These are phyloP conservation scores for Willisornis vidua DNA, from an alignment of 2,113 vertebrate species.

Conservation along the genomic window DNA sequence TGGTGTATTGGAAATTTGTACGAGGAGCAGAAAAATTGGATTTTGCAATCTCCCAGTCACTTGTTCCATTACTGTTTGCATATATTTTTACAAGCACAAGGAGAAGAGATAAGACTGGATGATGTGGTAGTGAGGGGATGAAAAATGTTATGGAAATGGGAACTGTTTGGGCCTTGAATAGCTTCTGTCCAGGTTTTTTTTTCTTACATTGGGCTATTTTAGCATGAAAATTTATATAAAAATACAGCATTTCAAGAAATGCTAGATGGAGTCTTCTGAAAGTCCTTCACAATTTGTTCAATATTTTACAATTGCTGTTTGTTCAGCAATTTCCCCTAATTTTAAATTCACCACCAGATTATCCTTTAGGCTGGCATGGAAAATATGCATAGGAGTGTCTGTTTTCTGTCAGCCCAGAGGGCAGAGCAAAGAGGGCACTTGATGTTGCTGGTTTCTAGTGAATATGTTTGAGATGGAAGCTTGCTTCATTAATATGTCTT, in stretches of 20 bases:
- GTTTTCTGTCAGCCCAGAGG: neutral
- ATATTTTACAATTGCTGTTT: neutral
- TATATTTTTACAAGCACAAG: neutral
- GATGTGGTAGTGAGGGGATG: neutral
- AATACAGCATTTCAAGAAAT: neutral
- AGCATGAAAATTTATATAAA: neutral
- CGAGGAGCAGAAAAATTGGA: conserved; percentile 35
- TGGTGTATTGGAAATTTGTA: conserved; percentile 36
- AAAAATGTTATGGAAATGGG: neutral
- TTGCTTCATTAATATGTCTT: neutral
- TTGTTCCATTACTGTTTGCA: conserved; percentile 53
- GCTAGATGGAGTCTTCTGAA: neutral
- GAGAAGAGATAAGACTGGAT: conserved; percentile 7
- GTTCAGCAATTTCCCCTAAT: neutral
- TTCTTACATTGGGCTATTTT: neutral
- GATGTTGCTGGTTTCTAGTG: neutral
- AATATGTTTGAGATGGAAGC: neutral
- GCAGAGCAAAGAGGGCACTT: neutral
- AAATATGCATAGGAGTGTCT: neutral
- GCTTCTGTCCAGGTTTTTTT: neutral
- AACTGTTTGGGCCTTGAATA: neutral
- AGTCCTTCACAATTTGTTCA: neutral
- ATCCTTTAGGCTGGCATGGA: neutral
- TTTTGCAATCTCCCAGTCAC: conserved; percentile 35
- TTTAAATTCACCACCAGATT: neutral